Base-by-base conservation (phyloP, 37 sponge, comb jelly and placozoan species). In the Halichondria panicea region DNA sequence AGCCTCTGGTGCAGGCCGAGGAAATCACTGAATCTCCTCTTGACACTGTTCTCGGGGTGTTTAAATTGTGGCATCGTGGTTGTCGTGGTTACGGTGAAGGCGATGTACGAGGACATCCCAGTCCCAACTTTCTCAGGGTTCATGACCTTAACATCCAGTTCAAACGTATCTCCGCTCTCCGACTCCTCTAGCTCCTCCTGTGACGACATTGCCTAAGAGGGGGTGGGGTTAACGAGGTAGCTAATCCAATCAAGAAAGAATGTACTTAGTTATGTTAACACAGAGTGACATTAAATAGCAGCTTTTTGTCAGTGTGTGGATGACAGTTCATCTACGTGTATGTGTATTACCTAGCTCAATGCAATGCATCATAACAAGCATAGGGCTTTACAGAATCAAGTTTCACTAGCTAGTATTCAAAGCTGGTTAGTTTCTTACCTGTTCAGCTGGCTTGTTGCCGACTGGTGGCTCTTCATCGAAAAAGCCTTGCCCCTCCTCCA, bases 21-120 rank as follows among this genome's bases (percentile, higher is more conserved):
- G 53, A 99, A 99, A 74, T 99, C 99, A 76, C 96, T 99, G 81
- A 93, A 99, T n/a, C 99, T 66, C 22, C 99, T 69, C 27, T 84
- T 75, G 2, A 99, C 99, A 9, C 85, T 68, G 56, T 70, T 45
- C 68, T 95, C 87, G 0, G 94, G 79, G 34, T 43, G 78, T 68
- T 90, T 87, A 79, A 96, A 96, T 22, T 64, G 30, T 7, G 97
- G 91, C 25, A 96, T 63, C 43, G 89, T 87, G 33, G 97, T 96
- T 79, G 88, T 93, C 34, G 91, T 90, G 4, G 68, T 75, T 2
- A 96, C 75, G 5, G 67, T 74, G 81, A 93, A 96, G 50, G 75
- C 74, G 21, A 93, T 80, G 77, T 90, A 96, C n/a, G 97, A 88
- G 18, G 86, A 76, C 91, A 96, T 96, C n/a, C 97, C 97, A 48